phyloP scores from a whole-genome alignment of 2,888 invertebrate species.

The Cephonodes hylas region DNA sequence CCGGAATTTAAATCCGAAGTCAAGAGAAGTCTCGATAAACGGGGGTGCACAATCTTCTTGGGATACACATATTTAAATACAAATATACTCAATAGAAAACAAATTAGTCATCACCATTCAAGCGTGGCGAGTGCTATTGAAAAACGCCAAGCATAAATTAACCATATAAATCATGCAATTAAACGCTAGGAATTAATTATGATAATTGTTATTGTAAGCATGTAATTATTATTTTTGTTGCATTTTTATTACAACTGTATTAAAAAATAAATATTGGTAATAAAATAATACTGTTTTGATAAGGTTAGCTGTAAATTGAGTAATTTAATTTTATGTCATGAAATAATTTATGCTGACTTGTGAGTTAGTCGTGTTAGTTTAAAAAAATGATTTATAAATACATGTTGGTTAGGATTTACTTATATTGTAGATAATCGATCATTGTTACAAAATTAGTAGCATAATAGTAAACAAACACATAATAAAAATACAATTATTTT shows the following conservation, averaged over 20 bases:
- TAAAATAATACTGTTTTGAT: not conserved
- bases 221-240: not conserved
- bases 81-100: not conserved
- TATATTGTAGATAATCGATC: too few relatives aligned
- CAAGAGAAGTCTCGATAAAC: too few relatives aligned
- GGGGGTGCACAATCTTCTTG: too few relatives aligned
- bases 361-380: too few relatives aligned
- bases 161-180: not conserved
- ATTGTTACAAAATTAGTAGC: too few relatives aligned
- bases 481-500: not conserved
- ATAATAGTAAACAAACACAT: too few relatives aligned
- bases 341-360: not conserved
- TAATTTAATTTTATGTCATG: not conserved
- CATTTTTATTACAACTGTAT: not conserved
- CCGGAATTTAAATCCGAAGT: too few relatives aligned
- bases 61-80: slow-evolving; percentile 3
- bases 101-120: not conserved
- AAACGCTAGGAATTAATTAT: too few relatives aligned
- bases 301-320: too few relatives aligned
- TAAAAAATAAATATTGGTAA: not conserved
- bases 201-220: not conserved
- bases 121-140: not conserved
- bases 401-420: too few relatives aligned
- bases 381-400: too few relatives aligned
- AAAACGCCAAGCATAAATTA: not conserved